A percentile compares a stretch with the other conserved stretches of the same genome.
phyloP scores from a whole-genome alignment of 2,888 invertebrate genomes.

The Caradrina kadenii region DNA sequence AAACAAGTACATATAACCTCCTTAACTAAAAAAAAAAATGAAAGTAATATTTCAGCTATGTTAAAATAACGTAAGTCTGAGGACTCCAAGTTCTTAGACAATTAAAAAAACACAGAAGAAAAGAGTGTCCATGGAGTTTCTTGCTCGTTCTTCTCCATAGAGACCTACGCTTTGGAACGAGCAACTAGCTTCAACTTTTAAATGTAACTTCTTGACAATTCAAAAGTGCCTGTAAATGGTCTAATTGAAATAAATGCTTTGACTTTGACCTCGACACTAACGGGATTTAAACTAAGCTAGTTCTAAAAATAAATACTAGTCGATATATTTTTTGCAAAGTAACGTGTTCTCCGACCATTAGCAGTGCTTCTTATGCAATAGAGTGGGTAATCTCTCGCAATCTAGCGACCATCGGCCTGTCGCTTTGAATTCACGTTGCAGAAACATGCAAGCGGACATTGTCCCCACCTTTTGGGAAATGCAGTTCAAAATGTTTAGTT shows the following conservation, averaged over 20 bases:
- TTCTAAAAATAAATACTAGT: background rate
- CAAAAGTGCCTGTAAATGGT: too few species aligned
- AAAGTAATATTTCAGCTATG: too few species aligned
- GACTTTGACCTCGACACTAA: background rate
- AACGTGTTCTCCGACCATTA: conserved; percentile 15
- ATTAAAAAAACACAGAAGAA: background rate
- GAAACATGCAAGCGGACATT: conserved; percentile 23
- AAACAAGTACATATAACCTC: too few species aligned
- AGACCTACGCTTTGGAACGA: too few species aligned
- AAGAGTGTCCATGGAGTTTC: too few species aligned
- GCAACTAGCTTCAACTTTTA: too few species aligned
- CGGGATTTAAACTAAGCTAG: background rate
- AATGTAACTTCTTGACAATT: too few species aligned
- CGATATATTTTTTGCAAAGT: conserved; percentile 4
- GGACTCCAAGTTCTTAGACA: too few species aligned
- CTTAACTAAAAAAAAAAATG: too few species aligned
- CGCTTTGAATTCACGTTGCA: conserved; percentile 26
- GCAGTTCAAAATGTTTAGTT: background rate
- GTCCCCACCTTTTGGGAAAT: background rate
- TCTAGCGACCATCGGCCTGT: conserved; percentile 19
- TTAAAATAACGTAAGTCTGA: too few species aligned
- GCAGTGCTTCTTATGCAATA: background rate
- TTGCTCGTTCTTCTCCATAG: too few species aligned
- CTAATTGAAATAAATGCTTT: too few species aligned
- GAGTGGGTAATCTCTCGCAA: conserved; percentile 20